Conservation (phyloP, 2,888 invertebrate species). For the Anorthoa munda region DNA sequence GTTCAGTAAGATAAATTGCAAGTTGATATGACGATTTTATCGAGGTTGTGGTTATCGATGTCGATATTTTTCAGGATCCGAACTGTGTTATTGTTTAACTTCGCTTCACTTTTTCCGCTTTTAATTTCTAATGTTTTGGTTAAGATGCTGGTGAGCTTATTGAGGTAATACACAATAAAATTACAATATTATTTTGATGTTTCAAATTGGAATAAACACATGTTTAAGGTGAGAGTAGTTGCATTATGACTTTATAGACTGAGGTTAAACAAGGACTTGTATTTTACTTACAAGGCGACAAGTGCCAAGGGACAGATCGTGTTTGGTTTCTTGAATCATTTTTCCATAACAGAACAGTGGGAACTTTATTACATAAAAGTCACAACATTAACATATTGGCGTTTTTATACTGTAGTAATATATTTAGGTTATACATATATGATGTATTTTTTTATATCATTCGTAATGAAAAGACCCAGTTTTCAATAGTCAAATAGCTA, state of each 20-base stretch:
- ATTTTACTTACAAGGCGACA: constrained; percentile 30
- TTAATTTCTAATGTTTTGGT: background rate
- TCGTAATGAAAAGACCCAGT: no score
- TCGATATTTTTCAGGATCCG: constrained; percentile 14
- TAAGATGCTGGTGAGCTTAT: no score
- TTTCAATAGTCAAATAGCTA: no score
- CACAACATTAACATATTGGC: background rate
- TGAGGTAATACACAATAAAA: no score
- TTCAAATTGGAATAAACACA: background rate
- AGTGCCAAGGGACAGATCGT: constrained; percentile 40
- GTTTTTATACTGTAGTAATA: constrained; percentile 6
- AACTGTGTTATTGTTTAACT: background rate
- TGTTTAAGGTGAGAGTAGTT: background rate
- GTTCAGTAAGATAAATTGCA: constrained; percentile 41
- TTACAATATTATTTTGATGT: no score
- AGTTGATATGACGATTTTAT: constrained; percentile 47
- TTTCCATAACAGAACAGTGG: background rate
- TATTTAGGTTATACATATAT: background rate
- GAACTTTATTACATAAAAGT: constrained; percentile 6
- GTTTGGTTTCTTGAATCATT: constrained; percentile 23
- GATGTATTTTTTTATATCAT: no score
- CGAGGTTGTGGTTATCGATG: constrained; percentile 15
- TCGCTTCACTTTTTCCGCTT: background rate
- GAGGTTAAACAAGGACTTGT: constrained; percentile 5
- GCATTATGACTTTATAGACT: background rate